Evolutionary conservation across 2,113 vertebrate genomes (phyloP).

Genomic region (Amphiprion percula): DNA sequence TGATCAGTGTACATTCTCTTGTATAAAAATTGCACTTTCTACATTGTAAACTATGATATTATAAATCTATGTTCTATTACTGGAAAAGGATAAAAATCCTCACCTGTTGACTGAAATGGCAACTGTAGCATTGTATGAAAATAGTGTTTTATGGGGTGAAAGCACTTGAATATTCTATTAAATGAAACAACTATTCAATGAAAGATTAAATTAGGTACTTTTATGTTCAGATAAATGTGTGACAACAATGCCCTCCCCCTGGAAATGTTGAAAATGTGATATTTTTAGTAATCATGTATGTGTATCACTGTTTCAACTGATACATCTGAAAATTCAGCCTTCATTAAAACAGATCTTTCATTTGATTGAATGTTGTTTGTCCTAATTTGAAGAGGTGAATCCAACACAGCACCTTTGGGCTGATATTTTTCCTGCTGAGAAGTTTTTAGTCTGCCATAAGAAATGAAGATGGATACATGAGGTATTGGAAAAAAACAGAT

Average conservation of each 20-base stretch:
- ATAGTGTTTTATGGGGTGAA: not conserved
- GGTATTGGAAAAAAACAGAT: too few relatives aligned
- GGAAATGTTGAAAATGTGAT: not conserved
- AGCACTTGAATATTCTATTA: constrained; percentile 30
- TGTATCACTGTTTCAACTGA: not conserved
- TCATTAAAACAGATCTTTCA: constrained; percentile 20
- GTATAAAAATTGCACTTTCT: constrained; percentile 46
- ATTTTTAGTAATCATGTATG: constrained; percentile 2
- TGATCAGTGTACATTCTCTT: constrained; percentile 8
- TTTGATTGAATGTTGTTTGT: not conserved
- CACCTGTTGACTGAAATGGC: constrained; percentile 22
- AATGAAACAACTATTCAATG: constrained; percentile 4
- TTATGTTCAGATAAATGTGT: not conserved
- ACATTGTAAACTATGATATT: constrained; percentile 17
- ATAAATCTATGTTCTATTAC: constrained; percentile 9
- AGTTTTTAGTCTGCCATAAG: too few relatives aligned
- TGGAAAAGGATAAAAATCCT: constrained; percentile 6
- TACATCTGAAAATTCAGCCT: not conserved
- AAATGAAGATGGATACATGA: too few relatives aligned
- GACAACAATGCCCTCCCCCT: not conserved
- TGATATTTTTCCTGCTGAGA: too few relatives aligned
- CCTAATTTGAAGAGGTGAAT: not conserved
- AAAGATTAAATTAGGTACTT: constrained; percentile 52
- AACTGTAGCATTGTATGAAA: constrained; percentile 6
- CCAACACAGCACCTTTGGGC: too few relatives aligned